Evolutionary conservation across 92 coral and sea anemone species (phyloP).

Genomic region (Paramuricea clavata): DNA sequence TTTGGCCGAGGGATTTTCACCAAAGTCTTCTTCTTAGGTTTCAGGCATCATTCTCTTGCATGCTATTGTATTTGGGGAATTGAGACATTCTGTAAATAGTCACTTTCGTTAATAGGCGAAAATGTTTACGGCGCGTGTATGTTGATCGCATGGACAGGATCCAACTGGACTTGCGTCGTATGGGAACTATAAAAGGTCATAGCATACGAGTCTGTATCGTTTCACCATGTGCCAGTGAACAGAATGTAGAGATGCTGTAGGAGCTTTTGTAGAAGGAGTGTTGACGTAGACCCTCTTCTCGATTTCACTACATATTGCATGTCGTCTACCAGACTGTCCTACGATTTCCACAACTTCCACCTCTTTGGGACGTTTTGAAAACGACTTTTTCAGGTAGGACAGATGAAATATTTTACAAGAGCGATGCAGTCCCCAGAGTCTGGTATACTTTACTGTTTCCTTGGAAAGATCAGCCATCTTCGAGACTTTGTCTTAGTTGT

Average conservation of each 20-base stretch:
- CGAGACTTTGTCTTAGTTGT: no score
- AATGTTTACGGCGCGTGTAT: no score
- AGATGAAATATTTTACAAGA: no score
- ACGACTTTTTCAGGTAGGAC: not conserved
- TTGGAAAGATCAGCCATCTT: no score
- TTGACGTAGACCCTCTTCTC: conserved; percentile 11
- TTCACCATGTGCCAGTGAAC: not conserved
- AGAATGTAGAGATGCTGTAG: not conserved
- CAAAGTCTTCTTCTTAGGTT: not conserved
- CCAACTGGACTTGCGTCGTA: no score
- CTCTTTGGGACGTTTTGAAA: not conserved
- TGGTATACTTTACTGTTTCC: no score
- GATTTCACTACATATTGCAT: conserved; percentile 7
- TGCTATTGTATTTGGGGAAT: no score
- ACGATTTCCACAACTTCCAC: conserved; percentile 13
- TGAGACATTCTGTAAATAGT: no score
- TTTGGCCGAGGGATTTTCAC: not conserved
- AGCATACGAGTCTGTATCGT: not conserved
- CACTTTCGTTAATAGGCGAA: no score
- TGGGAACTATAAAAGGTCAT: not conserved
- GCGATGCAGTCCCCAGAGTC: no score
- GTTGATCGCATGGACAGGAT: no score
- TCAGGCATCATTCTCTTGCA: not conserved
- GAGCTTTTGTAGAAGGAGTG: not conserved
- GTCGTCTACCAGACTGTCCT: not conserved